Base-by-base conservation (phyloP, 2,888 invertebrate genomes). In the Brachynemurus nebulosus region DNA sequence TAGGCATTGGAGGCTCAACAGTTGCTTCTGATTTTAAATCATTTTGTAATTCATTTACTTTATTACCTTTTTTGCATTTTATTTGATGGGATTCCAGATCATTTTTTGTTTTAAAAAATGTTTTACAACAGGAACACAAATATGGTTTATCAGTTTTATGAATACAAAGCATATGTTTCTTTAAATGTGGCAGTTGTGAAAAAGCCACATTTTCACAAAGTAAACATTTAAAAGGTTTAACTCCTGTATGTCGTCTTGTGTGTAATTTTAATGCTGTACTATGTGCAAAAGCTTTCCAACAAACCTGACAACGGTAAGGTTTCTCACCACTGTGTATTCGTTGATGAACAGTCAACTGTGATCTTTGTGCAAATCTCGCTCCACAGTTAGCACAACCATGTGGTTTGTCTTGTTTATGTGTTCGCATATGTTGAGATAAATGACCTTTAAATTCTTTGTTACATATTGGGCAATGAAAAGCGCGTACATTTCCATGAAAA, bases 151-250 rank as follows among this genome's bases (percentile, higher is more conserved):
- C 73, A 51, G 82, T 76, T 21, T 83, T 80, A 60, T 89, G 89
- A 44, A 89, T 85, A 55, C 82, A 82, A 48, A 76, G 72, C 86
- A 90, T 86, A 60, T 90, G 89, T 48, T 86, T 84, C 63, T 89
- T 89, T 63, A 89, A 75, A 57, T 89, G 89, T 0, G 89, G 86
- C 45, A 89, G 62, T 58, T 89, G 89, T 0, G 84, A 80, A 60
- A 88, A 88, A 1, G 78, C 76, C 27, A 78, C 71, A 36, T 66
- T 63, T 47, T 70, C 67, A 56, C 86, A 86, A 53, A 80, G 65
- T 11, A 75, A 67, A 57, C 81, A 82, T 38, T 69, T 71, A 59
- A 88, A 88, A 0, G 89, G 89, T 54, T 86, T 83, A 59, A 89
- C 89, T 0, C 89, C 89, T 0, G 88, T 88, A 57, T 88, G 88